Percentiles rank a stretch among this genome's conserved stretches.
Conservation (phyloP, 2,888 invertebrate genomes). For the Caenorhabditis angaria region DNA sequence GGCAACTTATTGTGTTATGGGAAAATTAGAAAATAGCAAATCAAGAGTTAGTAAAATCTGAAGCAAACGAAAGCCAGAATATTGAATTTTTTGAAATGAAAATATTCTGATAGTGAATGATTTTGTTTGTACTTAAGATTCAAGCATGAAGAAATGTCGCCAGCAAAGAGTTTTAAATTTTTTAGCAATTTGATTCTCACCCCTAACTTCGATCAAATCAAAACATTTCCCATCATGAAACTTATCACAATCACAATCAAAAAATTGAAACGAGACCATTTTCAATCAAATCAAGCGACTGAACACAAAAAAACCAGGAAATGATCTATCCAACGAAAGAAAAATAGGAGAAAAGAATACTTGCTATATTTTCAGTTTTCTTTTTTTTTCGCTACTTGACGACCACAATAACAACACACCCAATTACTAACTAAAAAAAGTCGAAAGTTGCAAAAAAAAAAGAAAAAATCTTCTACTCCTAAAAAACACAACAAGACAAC, state of each 20-base stretch:
- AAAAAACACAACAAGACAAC: too few relatives aligned
- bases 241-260: neutral
- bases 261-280: neutral
- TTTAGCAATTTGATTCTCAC: too few relatives aligned
- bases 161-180: too few relatives aligned
- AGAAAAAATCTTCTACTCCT: neutral
- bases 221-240: too few relatives aligned
- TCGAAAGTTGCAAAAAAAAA: slow-evolving; percentile 1
- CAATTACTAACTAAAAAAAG: neutral
- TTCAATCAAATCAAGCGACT: neutral
- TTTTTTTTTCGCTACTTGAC: neutral
- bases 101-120: too few relatives aligned
- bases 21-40: too few relatives aligned
- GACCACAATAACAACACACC: neutral
- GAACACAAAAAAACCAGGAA: neutral
- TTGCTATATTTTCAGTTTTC: slow-evolving; percentile 1
- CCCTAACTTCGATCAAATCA: too few relatives aligned
- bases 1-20: neutral
- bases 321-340: neutral
- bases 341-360: neutral
- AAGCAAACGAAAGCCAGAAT: too few relatives aligned
- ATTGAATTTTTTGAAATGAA: too few relatives aligned
- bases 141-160: too few relatives aligned
- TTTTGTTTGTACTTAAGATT: too few relatives aligned
- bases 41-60: too few relatives aligned